Base-by-base conservation (phyloP, 2,797 vertebrate species). In the Kryptolebias ocellatus region DNA sequence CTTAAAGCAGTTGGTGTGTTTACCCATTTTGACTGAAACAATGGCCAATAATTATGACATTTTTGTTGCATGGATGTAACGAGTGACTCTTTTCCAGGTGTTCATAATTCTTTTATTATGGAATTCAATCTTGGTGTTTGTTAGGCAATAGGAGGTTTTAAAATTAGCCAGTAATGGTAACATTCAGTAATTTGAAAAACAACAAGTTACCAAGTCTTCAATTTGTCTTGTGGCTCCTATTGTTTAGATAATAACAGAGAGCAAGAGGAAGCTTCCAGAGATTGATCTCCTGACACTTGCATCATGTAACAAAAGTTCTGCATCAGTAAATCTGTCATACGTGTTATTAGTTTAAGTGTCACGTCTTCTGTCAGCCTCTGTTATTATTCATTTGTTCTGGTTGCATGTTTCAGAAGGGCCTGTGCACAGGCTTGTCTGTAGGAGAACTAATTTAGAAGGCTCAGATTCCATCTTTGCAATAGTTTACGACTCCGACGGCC, bases 391-490 rank as follows among this genome's bases (percentile, higher is more conserved):
- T 56, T 56, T 0, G 12, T 57, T n/a, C 28, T 59, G 56, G 60
- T 52, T 20, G 34, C 67, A 75, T 72, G 50, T 76, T 63, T 63
- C 34, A 47, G 60, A 37, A 20, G 54, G 63, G 66, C 42, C 20
- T 39, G 55, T 86, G 83, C 72, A 70, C 29, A 56, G 70, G 79
- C 81, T 71, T 74, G 83, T 84, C 69, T 67, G 0, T 3, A n/a
- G 42, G 49, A 44, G 42, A 74, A 72, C 45, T 67, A 46, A 39
- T 46, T 44, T 49, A 67, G 45, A 64, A 58, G 69, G 66, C 47
- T 14, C 50, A 34, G 59, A 79, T 80, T 84, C 46, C 74, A 75
- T 70, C 64, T 47, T 4, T 20, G 39, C 64, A 54, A 24, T 47
- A 18, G 53, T 72, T 61, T 73, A 60, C 56, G 76, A 57, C 76